Evolutionary conservation across 30 jellyfish, hydroid and myxozoan genomes (phyloP).

Genomic region (Mastigias papua): DNA sequence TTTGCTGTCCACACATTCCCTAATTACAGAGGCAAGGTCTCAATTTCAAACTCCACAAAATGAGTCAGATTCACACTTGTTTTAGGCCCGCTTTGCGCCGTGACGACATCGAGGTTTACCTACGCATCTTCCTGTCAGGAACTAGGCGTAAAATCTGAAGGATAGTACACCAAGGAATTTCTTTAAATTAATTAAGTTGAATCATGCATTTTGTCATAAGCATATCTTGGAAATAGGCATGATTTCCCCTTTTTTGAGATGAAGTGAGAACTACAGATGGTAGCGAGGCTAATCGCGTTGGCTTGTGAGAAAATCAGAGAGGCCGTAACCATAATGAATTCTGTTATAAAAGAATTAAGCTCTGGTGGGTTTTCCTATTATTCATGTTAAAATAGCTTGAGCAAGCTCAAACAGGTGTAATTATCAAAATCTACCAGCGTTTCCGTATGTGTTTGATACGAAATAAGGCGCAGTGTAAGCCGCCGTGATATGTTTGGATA

Average conservation of each 20-base stretch:
- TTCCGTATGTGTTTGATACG: not conserved
- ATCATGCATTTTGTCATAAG: not conserved
- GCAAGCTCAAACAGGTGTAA: slow-evolving; percentile 12
- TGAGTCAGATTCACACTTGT: too few species aligned
- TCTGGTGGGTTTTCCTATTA: slow-evolving; percentile 40
- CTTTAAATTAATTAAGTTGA: not conserved
- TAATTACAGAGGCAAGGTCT: too few species aligned
- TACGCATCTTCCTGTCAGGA: too few species aligned
- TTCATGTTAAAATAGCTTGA: slow-evolving; percentile 19
- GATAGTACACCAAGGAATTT: too few species aligned
- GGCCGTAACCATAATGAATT: slow-evolving; percentile 4
- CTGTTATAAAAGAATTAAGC: not conserved
- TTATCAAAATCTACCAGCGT: slow-evolving; percentile 27
- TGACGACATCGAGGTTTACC: too few species aligned
- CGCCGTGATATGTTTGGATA: slow-evolving; percentile 24
- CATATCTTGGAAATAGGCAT: not conserved
- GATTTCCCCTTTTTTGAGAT: not conserved
- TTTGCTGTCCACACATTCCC: too few species aligned
- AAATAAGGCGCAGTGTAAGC: slow-evolving; percentile 25
- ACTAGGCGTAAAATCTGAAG: too few species aligned
- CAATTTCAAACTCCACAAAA: too few species aligned
- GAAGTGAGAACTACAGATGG: not conserved
- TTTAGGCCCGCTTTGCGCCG: too few species aligned
- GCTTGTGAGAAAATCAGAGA: not conserved
- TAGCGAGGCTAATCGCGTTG: slow-evolving; percentile 16